Conservation (phyloP, 1,140 invertebrate species). For the Caenorhabditis inopinata region DNA sequence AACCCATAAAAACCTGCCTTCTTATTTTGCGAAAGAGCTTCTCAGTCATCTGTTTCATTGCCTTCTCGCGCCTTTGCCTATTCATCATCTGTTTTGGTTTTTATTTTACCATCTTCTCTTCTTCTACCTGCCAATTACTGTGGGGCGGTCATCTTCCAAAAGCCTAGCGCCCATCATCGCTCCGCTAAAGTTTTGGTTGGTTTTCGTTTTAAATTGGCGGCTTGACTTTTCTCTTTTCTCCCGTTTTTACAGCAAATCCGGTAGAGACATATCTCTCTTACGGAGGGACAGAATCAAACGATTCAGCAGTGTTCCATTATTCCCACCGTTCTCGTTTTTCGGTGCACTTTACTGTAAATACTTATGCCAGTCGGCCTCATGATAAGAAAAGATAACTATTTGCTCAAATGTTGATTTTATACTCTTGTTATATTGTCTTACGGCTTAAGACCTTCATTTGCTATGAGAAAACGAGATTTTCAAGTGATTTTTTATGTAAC, state of each 20-base stretch:
- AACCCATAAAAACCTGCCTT: too few species aligned
- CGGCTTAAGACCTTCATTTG: not conserved
- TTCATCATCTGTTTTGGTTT: not conserved
- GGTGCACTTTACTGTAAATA: not conserved
- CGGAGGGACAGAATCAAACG: constrained; percentile 9
- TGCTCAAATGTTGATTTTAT: constrained; percentile 31
- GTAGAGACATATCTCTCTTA: not conserved
- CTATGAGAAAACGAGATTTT: not conserved
- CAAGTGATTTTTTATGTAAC: constrained; percentile 24
- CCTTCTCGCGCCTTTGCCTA: not conserved
- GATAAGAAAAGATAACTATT: not conserved
- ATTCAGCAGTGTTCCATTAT: not conserved
- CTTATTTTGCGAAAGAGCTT: too few species aligned
- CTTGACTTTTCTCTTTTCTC: constrained; percentile 20
- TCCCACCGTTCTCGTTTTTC: not conserved
- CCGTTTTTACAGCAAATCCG: constrained; percentile 21
- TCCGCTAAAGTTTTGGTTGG: constrained; percentile 7
- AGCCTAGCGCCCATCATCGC: not conserved
- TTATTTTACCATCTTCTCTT: not conserved
- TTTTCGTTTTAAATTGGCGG: constrained; percentile 31
- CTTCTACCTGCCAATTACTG: constrained; percentile 7
- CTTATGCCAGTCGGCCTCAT: constrained; percentile 1
- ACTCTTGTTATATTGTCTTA: constrained; percentile 3
- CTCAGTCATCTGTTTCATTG: too few species aligned
- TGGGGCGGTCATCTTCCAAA: not conserved